Base-by-base conservation (phyloP, 2,888 invertebrate species). In the Agapetus fuscipes region DNA sequence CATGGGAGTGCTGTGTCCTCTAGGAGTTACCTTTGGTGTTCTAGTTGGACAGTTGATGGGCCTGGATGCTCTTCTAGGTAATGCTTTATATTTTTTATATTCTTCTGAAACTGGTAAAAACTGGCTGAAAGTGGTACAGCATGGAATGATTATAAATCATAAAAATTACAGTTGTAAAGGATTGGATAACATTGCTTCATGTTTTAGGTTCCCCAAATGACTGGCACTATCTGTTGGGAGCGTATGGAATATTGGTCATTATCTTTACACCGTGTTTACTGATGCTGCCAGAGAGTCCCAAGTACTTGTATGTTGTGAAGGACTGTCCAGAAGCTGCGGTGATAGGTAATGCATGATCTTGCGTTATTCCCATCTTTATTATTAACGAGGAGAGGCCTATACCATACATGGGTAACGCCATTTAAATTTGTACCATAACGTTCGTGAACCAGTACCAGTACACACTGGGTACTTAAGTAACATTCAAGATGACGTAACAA, bases 231-330 rank as follows among this genome's bases (percentile, higher is more conserved):
- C 74, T 90, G 16, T 59, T 94, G 25, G 80, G 80, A 47, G 73
- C 81, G 48, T 82, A 78, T 47, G 72, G 79, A 28, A 51, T 88
- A 31, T 78, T 89, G 49, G 71, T 84, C 43, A 55, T 82, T 37
- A 54, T 83, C n/a, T 66, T 68, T 56, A 56, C 70, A 50, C 79
- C 81, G 41, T 57, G 78, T 28, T 53, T 79, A 36, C 67, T 76
- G 14, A 60, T 87, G 17, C 72, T 87, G 56, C 91, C 93, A 0
- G 94, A 94, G 58, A 90, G 90, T 59, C 94, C 94, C 1, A 88
- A 90, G 57, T 93, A 82, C 64, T 69, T 90, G 40, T 84, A 74
- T 52, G 75, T 87, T 35, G 72, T 84, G 30, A 78, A 71, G 53
- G 72, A 72, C 39, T 62, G 84, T 50, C 76, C 76, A 49, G 71